phyloP scores from a whole-genome alignment of 2,113 vertebrate species.

The Bungarus multicinctus region DNA sequence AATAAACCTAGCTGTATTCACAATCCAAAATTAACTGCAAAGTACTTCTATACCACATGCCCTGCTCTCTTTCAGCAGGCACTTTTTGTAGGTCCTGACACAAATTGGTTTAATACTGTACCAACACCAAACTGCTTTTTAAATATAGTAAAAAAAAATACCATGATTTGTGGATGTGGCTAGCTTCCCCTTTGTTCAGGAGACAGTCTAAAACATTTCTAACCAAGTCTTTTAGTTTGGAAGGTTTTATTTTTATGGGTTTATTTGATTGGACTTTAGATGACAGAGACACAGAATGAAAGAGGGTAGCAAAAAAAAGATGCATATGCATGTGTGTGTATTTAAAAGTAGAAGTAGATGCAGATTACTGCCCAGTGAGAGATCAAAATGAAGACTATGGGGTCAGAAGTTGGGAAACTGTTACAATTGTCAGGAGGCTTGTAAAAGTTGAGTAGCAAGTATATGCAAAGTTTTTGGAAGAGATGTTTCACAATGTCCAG shows the following conservation, averaged over 20 bases:
- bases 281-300: neutral
- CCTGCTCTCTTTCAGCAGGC: neutral
- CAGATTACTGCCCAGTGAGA: neutral
- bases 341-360: neutral
- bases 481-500: neutral
- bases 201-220: neutral
- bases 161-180: neutral
- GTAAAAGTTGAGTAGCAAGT: neutral
- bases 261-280: neutral
- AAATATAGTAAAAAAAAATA: neutral
- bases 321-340: neutral
- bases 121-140: neutral
- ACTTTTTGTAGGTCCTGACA: neutral
- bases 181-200: neutral
- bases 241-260: neutral
- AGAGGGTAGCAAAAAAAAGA: neutral
- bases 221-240: neutral
- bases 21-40: neutral
- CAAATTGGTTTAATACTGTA: neutral
- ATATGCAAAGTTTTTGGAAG: neutral
- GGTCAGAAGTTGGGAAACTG: neutral
- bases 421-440: neutral
- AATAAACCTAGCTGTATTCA: neutral
- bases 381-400: neutral
- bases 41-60: neutral